phyloP scores from a whole-genome alignment of 1,140 invertebrate species.

The Drosophila kurseongensis region DNA sequence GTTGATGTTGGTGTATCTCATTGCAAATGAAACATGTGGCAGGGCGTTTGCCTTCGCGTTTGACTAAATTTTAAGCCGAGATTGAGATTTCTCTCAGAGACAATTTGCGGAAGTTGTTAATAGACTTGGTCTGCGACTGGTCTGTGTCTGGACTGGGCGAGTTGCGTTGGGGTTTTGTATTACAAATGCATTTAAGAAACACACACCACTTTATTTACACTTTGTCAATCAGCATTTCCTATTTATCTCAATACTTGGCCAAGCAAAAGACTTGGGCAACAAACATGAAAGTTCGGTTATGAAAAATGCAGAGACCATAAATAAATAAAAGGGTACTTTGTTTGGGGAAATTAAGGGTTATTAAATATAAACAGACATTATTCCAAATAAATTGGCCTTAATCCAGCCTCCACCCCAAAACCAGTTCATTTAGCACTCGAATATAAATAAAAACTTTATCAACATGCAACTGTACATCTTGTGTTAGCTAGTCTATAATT shows the following conservation, averaged over 20 bases:
- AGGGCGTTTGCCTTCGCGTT: slow-evolving; percentile 72
- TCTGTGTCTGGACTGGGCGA: neutral
- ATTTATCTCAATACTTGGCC: slow-evolving; percentile 1
- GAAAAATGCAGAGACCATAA: neutral
- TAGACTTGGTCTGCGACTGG: slow-evolving; percentile 46
- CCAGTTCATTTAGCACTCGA: slow-evolving; percentile 26
- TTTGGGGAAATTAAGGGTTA: too few relatives aligned
- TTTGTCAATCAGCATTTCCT: slow-evolving; percentile 28
- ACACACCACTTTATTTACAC: slow-evolving; percentile 10
- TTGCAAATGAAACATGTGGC: slow-evolving; percentile 62
- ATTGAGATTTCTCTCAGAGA: slow-evolving; percentile 54
- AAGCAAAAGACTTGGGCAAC: slow-evolving; percentile 69
- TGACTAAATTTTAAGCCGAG: slow-evolving; percentile 74
- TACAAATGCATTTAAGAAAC: slow-evolving; percentile 33
- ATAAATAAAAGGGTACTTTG: too few relatives aligned
- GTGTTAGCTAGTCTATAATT: slow-evolving; percentile 71
- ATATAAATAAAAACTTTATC: slow-evolving; percentile 37
- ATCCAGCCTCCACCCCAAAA: slow-evolving; percentile 22
- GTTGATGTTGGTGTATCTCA: slow-evolving; percentile 18
- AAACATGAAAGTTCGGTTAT: slow-evolving; percentile 24
- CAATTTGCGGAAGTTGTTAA: slow-evolving; percentile 74
- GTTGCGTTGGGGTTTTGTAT: slow-evolving; percentile 15
- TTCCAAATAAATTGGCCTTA: neutral
- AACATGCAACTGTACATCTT: slow-evolving; percentile 46
- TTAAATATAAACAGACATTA: too few relatives aligned